These are phyloP conservation scores for Deilephila elpenor DNA, from an alignment of 2,888 invertebrate species.

Conservation along the genomic window DNA sequence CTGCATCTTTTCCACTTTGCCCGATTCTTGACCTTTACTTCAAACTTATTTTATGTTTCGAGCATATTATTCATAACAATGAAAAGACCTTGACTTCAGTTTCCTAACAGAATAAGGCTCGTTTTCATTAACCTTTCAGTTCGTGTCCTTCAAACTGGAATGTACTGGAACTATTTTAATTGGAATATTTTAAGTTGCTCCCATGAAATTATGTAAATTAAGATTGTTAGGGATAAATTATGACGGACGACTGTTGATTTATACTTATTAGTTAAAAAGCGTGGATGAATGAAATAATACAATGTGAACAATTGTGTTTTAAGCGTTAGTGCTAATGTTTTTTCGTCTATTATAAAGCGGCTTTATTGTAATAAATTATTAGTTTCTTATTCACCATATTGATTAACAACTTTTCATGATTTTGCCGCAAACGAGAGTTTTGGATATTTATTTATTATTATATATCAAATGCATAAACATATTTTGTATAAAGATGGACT, in stretches of 20 bases:
- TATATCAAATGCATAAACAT: too few relatives aligned
- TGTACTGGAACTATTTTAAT: conserved; percentile 12
- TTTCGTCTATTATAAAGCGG: too few relatives aligned
- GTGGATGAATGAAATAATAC: background rate
- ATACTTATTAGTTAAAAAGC: background rate
- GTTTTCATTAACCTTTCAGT: background rate
- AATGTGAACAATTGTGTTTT: background rate
- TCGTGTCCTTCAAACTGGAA: conserved; percentile 7
- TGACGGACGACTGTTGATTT: background rate
- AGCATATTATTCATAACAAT: background rate
- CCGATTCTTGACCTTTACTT: too few relatives aligned
- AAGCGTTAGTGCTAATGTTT: too few relatives aligned
- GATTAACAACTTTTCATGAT: too few relatives aligned
- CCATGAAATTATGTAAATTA: conserved; percentile 1
- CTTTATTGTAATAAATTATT: too few relatives aligned
- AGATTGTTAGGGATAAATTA: conserved; percentile 7
- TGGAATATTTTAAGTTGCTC: conserved; percentile 1
- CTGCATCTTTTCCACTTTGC: too few relatives aligned
- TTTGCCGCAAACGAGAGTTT: too few relatives aligned
- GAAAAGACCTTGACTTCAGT: background rate
- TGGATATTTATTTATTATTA: too few relatives aligned
- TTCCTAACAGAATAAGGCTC: conserved; percentile 5
- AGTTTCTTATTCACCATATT: too few relatives aligned
- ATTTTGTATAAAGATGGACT: too few relatives aligned
- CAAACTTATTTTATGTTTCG: too few relatives aligned